Evolutionary conservation across 30 jellyfish, hydroid and myxozoan species (phyloP).

Genomic region (Rhopilema esculentum): DNA sequence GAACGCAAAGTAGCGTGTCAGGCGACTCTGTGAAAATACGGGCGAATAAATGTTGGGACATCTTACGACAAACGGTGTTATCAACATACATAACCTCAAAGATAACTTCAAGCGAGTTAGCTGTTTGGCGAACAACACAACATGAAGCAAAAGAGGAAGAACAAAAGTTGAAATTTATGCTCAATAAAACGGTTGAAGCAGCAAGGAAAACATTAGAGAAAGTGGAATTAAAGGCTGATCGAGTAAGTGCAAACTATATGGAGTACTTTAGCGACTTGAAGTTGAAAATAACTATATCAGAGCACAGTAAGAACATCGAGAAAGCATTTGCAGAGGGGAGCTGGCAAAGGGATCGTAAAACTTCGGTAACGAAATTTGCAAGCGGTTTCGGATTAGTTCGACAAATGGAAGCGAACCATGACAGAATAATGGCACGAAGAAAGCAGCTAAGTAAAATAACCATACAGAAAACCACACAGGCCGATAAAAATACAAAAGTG

Average conservation of each 20-base stretch:
- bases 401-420: slow-evolving; percentile 67
- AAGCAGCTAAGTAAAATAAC: not conserved
- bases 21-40: not conserved
- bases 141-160: slow-evolving; percentile 10
- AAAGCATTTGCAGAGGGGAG: slow-evolving; percentile 30
- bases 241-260: slow-evolving; percentile 28
- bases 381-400: slow-evolving; percentile 42
- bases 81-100: not conserved
- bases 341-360: not conserved
- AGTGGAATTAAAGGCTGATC: slow-evolving; percentile 58
- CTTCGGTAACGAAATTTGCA: slow-evolving; percentile 32
- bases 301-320: slow-evolving; percentile 60
- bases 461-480: not conserved
- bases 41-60: slow-evolving; percentile 52
- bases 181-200: slow-evolving; percentile 45
- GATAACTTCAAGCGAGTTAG: not conserved
- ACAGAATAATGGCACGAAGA: slow-evolving; percentile 49
- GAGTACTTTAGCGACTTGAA: slow-evolving; percentile 36
- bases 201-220: slow-evolving; percentile 41
- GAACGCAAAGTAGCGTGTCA: not conserved
- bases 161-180: slow-evolving; percentile 16
- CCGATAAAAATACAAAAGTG: not conserved
- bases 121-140: slow-evolving; percentile 13
- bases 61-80: slow-evolving; percentile 37
- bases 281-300: slow-evolving; percentile 54